A percentile compares a stretch with the other conserved stretches of the same genome.
These are phyloP conservation scores for Uloborus diversus DNA, from an alignment of 1,140 invertebrate species.

Conservation along the genomic window DNA sequence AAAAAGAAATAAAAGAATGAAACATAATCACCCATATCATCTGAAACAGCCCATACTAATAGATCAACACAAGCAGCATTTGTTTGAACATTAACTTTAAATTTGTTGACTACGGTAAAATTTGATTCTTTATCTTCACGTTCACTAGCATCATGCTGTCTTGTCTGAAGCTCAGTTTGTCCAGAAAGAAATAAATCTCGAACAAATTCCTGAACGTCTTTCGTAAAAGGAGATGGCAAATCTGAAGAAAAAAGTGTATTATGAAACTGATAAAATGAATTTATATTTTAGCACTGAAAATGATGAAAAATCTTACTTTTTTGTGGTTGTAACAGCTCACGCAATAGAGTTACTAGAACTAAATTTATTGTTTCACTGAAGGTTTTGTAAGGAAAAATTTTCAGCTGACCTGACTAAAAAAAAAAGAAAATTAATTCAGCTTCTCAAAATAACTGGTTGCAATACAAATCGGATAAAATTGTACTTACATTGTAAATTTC, in stretches of 20 bases:
- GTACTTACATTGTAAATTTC: conserved; percentile 71
- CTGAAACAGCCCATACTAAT: conserved; percentile 95
- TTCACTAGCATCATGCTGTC: conserved; percentile 82
- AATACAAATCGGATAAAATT: too few relatives aligned
- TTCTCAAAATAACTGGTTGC: too few relatives aligned
- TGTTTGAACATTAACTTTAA: conserved; percentile 95
- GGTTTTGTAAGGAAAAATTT: conserved; percentile 86
- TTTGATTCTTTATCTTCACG: conserved; percentile 69
- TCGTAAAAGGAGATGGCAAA: conserved; percentile 87
- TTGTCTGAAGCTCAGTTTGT: conserved; percentile 84
- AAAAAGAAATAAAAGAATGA: neutral
- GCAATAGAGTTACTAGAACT: conserved; percentile 88
- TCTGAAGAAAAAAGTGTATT: conserved; percentile 68
- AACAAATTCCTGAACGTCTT: conserved; percentile 92
- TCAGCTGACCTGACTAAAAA: conserved; percentile 68
- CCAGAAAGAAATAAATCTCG: conserved; percentile 88
- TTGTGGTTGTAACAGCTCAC: conserved; percentile 90
- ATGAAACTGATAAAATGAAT: neutral
- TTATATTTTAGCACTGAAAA: too few relatives aligned
- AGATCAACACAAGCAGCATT: conserved; percentile 97
- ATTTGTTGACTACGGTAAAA: conserved; percentile 82
- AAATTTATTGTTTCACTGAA: conserved; percentile 95
- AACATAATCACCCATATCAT: conserved; percentile 85
- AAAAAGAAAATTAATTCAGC: conserved; percentile 39
- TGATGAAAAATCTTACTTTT: conserved; percentile 70